Conservation (phyloP, 2,797 vertebrate species). For the Trematomus bernacchii region DNA sequence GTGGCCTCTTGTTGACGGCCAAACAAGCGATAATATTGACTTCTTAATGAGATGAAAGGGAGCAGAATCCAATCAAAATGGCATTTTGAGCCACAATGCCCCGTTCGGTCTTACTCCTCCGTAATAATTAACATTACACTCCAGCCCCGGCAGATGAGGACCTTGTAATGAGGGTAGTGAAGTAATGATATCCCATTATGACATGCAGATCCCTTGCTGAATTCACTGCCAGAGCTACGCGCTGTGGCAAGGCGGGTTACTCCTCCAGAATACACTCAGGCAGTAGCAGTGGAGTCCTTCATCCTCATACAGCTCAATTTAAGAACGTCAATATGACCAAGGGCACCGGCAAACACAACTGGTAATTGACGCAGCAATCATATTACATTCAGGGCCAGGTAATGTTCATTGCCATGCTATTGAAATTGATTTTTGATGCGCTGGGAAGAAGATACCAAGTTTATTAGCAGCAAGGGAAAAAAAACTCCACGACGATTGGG, state of each 20-base stretch:
- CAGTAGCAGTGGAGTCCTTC: conserved; percentile 61
- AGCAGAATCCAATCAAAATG: conserved; percentile 71
- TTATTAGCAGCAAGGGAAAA: conserved; percentile 29
- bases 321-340: conserved; percentile 72
- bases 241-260: conserved; percentile 44
- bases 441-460: conserved; percentile 43
- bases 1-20: conserved; percentile 42
- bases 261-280: conserved; percentile 61
- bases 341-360: conserved; percentile 67
- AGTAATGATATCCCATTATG: conserved; percentile 86
- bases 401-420: conserved; percentile 65
- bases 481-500: neutral
- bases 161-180: conserved; percentile 81
- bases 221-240: conserved; percentile 64
- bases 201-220: conserved; percentile 79
- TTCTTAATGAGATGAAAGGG: conserved; percentile 73
- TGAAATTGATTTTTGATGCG: conserved; percentile 75
- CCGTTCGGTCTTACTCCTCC: conserved; percentile 56
- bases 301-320: conserved; percentile 70
- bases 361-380: conserved; percentile 79
- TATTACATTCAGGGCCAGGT: conserved; percentile 71
- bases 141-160: conserved; percentile 77
- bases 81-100: conserved; percentile 69
- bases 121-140: conserved; percentile 82
- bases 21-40: conserved; percentile 62